Evolutionary conservation across 2,113 vertebrate genomes (phyloP), one percentile per base, ranked within the genome.

Genomic region (Chaetodon trifascialis): DNA sequence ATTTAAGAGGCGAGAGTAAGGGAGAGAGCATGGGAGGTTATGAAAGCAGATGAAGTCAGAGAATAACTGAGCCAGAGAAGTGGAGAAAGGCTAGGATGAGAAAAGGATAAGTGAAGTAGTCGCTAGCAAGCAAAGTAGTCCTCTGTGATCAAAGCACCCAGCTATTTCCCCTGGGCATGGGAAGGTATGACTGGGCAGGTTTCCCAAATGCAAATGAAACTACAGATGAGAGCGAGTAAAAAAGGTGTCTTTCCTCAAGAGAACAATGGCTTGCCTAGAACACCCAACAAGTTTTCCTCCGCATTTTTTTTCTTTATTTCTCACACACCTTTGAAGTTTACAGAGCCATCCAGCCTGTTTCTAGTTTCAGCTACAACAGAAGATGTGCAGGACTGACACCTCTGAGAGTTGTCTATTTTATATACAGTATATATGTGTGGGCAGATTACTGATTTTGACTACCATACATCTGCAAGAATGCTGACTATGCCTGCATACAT

Each of bases 131-230:
- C 70, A 68, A 58, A 63, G 70, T 55, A 55, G 63, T 74, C 42
- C 23, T 67, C 38, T 66, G 40, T 67, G 65, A 76, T 82, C 78
- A 80, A 80, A 78, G 79, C 55, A 30, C 8, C 49, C 11, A 40
- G 74, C 59, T 56, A 70, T 76, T 59, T 78, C 83, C 79, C 80
- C 14, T 58, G 36, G 79, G 80, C 23, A 54, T 73, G 38, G 77
- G 69, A 54, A 82, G 80, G 79, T 81, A 78, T 84, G 66, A 87
- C 76, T 83, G 70, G 78, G 84, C 85, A 66, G 40, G 69, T 80
- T 88, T 91, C 86, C 83, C 65, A 86, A 73, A 93, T 85, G 84
- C 73, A 90, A 90, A 91, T 90, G 19, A 82, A 77, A 71, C 47
- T 81, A 76, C 56, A 89, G 74, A 59, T 73, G 73, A 86, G 70